phyloP scores from a whole-genome alignment of 2,113 vertebrate species.

The Ciconia maguari region DNA sequence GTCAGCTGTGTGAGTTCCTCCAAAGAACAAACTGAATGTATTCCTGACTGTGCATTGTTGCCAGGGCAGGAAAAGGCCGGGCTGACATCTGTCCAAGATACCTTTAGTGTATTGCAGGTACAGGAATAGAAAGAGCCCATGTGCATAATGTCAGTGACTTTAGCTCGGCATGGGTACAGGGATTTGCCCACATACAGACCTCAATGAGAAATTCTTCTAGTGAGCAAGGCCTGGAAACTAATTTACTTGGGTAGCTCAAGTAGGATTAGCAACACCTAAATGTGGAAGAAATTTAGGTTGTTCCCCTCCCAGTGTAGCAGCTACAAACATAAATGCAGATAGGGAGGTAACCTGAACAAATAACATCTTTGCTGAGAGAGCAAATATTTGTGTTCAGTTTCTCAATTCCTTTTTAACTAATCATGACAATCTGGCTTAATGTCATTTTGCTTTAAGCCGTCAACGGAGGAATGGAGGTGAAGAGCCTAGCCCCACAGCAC shows the following conservation, averaged over 20 bases:
- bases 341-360: not conserved
- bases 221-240: not conserved
- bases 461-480: not conserved
- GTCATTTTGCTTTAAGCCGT: not conserved
- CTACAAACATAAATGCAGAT: not conserved
- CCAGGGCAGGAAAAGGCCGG: not conserved
- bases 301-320: not conserved
- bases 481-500: not conserved
- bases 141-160: not conserved
- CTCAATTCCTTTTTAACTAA: not conserved
- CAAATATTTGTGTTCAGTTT: not conserved
- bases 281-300: not conserved
- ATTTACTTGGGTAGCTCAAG: not conserved
- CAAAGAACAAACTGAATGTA: not conserved
- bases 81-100: not conserved
- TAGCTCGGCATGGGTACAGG: not conserved
- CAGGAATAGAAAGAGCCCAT: not conserved
- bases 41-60: not conserved
- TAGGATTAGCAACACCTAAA: not conserved
- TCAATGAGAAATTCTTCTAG: not conserved
- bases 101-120: not conserved
- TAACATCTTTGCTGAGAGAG: not conserved
- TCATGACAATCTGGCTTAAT: not conserved
- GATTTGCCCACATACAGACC: not conserved
- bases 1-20: not conserved